These are phyloP conservation scores for Rissa tridactyla DNA, from an alignment of 2,113 vertebrate species.

Conservation along the genomic window DNA sequence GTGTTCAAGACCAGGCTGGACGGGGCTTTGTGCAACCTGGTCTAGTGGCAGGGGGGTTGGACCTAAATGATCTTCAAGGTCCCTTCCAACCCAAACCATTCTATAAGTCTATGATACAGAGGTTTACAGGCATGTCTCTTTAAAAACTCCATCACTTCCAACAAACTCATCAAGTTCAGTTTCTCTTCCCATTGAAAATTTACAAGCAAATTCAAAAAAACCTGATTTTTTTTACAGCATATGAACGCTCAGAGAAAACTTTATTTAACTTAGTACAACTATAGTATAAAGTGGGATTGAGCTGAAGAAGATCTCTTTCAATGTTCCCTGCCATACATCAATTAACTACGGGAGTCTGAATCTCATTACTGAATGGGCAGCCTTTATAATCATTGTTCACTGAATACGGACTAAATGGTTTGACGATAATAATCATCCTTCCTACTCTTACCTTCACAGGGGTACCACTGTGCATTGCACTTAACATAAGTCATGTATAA, in stretches of 20 bases:
- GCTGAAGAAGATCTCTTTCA: neutral
- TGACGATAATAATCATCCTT: conserved; percentile 1
- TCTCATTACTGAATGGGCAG: conserved; percentile 13
- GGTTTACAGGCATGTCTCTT: neutral
- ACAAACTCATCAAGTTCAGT: neutral
- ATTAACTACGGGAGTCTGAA: neutral
- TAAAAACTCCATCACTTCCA: neutral
- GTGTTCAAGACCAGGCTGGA: no score
- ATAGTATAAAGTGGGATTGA: neutral
- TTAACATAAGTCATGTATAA: neutral
- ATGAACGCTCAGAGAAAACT: neutral
- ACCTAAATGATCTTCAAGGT: no score
- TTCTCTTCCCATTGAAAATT: neutral
- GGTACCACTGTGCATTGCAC: neutral
- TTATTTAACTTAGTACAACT: neutral
- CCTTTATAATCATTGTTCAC: neutral
- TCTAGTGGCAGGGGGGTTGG: no score
- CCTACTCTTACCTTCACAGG: neutral
- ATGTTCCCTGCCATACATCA: neutral
- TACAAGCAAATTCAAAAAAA: neutral
- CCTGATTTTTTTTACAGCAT: neutral
- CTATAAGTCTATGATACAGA: neutral
- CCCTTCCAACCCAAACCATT: no score
- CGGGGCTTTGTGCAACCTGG: no score
- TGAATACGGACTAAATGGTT: neutral